These are phyloP conservation scores for Eurytoma adleriae DNA, from an alignment of 2,888 invertebrate genomes.

Conservation along the genomic window DNA sequence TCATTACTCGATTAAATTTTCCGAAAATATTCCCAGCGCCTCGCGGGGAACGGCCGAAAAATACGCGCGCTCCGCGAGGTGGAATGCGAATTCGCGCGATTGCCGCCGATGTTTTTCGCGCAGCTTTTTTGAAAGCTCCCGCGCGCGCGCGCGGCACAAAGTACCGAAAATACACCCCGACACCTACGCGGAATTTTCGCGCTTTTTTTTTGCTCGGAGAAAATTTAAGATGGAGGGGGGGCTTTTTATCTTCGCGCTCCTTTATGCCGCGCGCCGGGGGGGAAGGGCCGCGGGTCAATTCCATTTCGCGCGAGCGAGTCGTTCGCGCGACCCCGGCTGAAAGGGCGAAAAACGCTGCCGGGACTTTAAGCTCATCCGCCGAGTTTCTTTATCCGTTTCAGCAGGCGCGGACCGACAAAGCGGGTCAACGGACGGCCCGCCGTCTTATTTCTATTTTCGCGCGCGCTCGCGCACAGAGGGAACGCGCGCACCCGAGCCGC, in stretches of 20 bases:
- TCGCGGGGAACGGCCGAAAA: not conserved
- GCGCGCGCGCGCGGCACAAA: not conserved
- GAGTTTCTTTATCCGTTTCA: slow-evolving; percentile 19
- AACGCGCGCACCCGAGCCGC: not conserved
- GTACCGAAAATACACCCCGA: not conserved
- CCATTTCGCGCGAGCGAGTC: not conserved
- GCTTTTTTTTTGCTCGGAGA: not conserved
- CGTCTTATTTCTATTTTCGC: slow-evolving; percentile 10
- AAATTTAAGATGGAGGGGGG: not conserved
- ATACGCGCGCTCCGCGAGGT: slow-evolving; percentile 15
- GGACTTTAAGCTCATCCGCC: slow-evolving; percentile 7
- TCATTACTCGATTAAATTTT: slow-evolving; percentile 3
- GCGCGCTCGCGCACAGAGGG: not conserved
- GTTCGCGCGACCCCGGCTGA: not conserved
- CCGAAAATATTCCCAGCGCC: not conserved
- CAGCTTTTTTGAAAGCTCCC: slow-evolving; percentile 26
- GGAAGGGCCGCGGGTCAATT: slow-evolving; percentile 36
- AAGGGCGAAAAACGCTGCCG: not conserved
- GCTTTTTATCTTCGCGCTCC: not conserved
- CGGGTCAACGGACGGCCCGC: slow-evolving; percentile 12
- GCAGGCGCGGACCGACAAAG: slow-evolving; percentile 4
- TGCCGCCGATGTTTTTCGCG: slow-evolving; percentile 23
- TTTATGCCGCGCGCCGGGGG: not conserved
- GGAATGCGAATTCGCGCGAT: slow-evolving; percentile 43
- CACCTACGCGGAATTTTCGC: not conserved